These are phyloP conservation scores for Dasyurus viverrinus DNA, from an alignment of 2,113 vertebrate species.

Conservation along the genomic window DNA sequence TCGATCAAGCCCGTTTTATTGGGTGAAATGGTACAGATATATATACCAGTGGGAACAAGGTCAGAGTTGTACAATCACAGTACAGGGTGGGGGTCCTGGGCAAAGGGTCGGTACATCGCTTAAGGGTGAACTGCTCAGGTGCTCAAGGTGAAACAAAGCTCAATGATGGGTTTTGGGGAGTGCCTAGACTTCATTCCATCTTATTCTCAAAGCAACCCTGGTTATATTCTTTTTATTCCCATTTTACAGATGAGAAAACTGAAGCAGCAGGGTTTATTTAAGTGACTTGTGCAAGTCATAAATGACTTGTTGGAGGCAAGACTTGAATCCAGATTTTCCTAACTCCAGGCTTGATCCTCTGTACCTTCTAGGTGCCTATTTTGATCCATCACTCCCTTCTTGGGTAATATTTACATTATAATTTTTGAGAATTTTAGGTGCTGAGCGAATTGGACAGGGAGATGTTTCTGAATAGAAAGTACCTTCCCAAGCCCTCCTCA, in stretches of 20 bases:
- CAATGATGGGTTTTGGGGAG: too few relatives aligned
- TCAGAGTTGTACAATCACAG: too few relatives aligned
- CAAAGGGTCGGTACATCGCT: too few relatives aligned
- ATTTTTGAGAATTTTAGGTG: not conserved
- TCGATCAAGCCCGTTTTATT: too few relatives aligned
- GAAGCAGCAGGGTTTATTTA: not conserved
- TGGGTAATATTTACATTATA: not conserved
- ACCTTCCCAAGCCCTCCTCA: not conserved
- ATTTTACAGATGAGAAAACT: not conserved
- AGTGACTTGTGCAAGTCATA: not conserved
- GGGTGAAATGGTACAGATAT: too few relatives aligned
- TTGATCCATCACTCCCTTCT: not conserved
- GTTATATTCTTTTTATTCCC: not conserved
- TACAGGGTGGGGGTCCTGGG: too few relatives aligned
- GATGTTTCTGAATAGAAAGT: not conserved
- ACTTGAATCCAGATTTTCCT: not conserved
- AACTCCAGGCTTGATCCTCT: not conserved
- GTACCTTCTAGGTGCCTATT: not conserved
- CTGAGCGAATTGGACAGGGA: not conserved
- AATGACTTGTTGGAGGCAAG: not conserved
- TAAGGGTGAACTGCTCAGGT: too few relatives aligned
- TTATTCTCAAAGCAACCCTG: not conserved
- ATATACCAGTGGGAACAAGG: too few relatives aligned
- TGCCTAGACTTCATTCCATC: too few relatives aligned
- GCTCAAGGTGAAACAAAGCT: too few relatives aligned